These are phyloP conservation scores for Melanophora roralis DNA, from an alignment of 2,888 invertebrate species.

Conservation along the genomic window DNA sequence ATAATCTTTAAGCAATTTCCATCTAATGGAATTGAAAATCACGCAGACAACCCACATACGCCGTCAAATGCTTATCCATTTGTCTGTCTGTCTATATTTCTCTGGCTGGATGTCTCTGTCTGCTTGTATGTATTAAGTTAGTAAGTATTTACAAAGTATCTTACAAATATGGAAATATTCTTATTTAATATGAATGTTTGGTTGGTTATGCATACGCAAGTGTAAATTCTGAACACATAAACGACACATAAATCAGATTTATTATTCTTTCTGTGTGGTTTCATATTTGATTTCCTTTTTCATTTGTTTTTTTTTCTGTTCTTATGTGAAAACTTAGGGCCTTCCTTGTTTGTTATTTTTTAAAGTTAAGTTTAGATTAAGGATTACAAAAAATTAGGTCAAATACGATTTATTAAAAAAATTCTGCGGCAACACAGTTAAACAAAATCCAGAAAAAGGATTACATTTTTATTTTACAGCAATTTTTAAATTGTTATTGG, in stretches of 20 bases:
- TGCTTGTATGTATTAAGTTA: neutral
- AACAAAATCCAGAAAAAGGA: too few relatives aligned
- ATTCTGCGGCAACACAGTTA: too few relatives aligned
- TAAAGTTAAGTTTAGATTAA: neutral
- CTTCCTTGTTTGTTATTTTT: constrained; percentile 5
- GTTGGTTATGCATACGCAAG: constrained; percentile 36
- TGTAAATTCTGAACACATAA: constrained; percentile 64
- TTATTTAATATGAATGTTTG: neutral
- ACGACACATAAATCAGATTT: constrained; percentile 72
- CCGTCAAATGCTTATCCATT: constrained; percentile 45
- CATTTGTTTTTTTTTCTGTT: neutral
- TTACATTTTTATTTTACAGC: too few relatives aligned
- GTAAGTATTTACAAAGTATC: constrained; percentile 26
- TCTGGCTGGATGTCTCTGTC: neutral
- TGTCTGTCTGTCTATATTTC: constrained; percentile 35
- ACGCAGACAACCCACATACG: constrained; percentile 34
- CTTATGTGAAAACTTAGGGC: neutral
- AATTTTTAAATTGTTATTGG: too few relatives aligned
- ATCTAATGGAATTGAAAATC: constrained; percentile 71
- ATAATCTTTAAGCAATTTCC: constrained; percentile 66
- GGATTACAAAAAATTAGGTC: neutral
- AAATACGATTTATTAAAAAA: too few relatives aligned
- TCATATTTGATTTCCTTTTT: constrained; percentile 38
- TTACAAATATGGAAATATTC: constrained; percentile 48
- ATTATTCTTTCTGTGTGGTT: constrained; percentile 53